These are phyloP conservation scores for Procambarus virginalis DNA, from an alignment of 1,140 invertebrate genomes.

Conservation along the genomic window DNA sequence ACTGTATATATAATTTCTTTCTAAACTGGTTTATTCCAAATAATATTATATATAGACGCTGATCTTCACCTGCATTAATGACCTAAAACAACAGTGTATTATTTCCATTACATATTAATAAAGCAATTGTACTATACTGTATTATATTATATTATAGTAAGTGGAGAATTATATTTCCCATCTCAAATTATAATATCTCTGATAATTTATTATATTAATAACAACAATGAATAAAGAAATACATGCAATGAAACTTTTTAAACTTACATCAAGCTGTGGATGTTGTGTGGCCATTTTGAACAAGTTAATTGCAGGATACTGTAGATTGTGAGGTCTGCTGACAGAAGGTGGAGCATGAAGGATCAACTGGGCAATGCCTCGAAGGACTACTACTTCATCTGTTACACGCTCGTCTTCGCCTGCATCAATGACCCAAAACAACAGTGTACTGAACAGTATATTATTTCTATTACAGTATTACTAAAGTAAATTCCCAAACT, in stretches of 20 bases:
- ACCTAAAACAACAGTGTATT: background rate
- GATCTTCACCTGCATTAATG: slow-evolving; percentile 79
- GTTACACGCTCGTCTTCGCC: slow-evolving; percentile 84
- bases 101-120: too few species aligned
- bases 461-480: too few species aligned
- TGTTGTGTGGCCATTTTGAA: slow-evolving; percentile 91
- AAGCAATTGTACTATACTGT: too few species aligned
- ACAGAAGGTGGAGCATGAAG: slow-evolving; percentile 86
- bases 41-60: slow-evolving; percentile 77
- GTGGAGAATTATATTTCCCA: background rate
- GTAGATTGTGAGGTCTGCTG: slow-evolving; percentile 84
- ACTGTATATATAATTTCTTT: too few species aligned
- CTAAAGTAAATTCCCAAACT: too few species aligned
- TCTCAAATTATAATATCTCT: background rate
- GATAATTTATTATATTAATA: background rate
- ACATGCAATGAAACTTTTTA: background rate
- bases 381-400: slow-evolving; percentile 88
- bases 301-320: slow-evolving; percentile 94
- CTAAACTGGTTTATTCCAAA: too few species aligned
- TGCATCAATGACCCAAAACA: slow-evolving; percentile 71
- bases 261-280: slow-evolving; percentile 80
- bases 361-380: slow-evolving; percentile 90
- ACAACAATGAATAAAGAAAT: slow-evolving; percentile 8
- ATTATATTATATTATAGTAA: too few species aligned
- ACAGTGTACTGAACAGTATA: too few species aligned